Evolutionary conservation across 2,113 vertebrate genomes (phyloP).

Genomic region (Prunella fulvescens): DNA sequence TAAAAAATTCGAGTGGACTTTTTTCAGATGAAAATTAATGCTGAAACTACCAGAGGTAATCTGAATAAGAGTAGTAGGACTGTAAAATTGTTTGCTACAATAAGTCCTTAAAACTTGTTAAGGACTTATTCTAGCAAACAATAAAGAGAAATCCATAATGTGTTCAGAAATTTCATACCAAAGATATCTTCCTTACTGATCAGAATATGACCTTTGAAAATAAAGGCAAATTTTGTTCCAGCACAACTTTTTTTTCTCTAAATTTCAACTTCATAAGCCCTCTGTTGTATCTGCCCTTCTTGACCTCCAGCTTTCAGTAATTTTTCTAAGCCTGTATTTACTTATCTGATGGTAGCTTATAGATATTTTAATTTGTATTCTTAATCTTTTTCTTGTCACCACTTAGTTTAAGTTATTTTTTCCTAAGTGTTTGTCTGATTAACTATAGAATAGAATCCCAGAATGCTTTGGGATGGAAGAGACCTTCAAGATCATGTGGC

Average conservation of each 20-base stretch:
- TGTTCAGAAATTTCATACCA: background rate
- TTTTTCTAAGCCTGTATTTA: background rate
- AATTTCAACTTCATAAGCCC: background rate
- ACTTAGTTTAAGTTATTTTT: slow-evolving; percentile 42
- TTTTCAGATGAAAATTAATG: background rate
- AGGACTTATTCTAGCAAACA: background rate
- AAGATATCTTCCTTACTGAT: background rate
- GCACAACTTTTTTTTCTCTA: background rate
- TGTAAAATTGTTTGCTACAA: no score
- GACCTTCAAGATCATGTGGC: background rate
- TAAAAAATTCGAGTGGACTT: background rate
- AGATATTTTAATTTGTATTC: background rate
- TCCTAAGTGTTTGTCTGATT: slow-evolving; percentile 27
- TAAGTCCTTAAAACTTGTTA: background rate
- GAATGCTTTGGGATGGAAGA: background rate
- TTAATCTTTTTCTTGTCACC: slow-evolving; percentile 15
- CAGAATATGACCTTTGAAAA: background rate
- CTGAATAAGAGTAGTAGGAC: background rate
- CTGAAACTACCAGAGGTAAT: background rate
- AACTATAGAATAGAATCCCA: background rate
- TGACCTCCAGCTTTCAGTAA: background rate
- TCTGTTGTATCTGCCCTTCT: background rate
- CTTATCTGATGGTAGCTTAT: background rate
- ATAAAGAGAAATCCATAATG: background rate
- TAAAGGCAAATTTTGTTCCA: background rate